Evolutionary conservation across 2,113 vertebrate species (phyloP), one percentile per base, ranked within the genome.

Genomic region (Genyomyrus donnyi): DNA sequence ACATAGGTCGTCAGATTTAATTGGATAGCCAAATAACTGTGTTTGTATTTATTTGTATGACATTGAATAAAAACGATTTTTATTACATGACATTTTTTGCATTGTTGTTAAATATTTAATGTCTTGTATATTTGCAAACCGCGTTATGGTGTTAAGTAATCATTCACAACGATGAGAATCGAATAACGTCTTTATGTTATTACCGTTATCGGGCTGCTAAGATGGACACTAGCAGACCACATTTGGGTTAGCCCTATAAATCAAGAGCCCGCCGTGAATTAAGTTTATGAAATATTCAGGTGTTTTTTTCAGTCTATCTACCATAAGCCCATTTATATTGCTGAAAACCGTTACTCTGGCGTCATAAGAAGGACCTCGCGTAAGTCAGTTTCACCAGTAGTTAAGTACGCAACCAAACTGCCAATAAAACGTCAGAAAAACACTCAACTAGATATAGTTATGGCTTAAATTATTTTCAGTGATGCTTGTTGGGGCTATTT

Each of bases 1-100:
- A 53, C 48, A 52, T 87, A 62, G 27, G 35, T 88, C 15, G 39
- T 88, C 39, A 50, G 3, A 88, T 50, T 53, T 88, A 80, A 62
- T 27, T 46, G 45, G 21, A 80, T 66, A 45, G 49, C 58, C 62
- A 85, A 52, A 84, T 48, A 89, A 85, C 52, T 62, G 89, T 70
- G 87, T 86, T 89, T 90, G 91, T 90, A 90, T 91, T 85, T 91
- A 90, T 91, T 91, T 93, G 89, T 91, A 91, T 66, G 45, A 89
- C 21, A 50, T 91, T 77, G 49, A 58, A 62, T 88, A 91, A 90
- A 58, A 90, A 91, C 17, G 84, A 88, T 48, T 89, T 89, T 89
- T 89, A 84, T 27, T 89, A 53, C 9, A 52, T n/a, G n/a, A 87
- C 5, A 50, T 42, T n/a, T 39, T 42, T 42, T 46, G 19, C 83